These are phyloP conservation scores for Erebia epiphron DNA, from an alignment of 2,888 invertebrate genomes.

Conservation along the genomic window DNA sequence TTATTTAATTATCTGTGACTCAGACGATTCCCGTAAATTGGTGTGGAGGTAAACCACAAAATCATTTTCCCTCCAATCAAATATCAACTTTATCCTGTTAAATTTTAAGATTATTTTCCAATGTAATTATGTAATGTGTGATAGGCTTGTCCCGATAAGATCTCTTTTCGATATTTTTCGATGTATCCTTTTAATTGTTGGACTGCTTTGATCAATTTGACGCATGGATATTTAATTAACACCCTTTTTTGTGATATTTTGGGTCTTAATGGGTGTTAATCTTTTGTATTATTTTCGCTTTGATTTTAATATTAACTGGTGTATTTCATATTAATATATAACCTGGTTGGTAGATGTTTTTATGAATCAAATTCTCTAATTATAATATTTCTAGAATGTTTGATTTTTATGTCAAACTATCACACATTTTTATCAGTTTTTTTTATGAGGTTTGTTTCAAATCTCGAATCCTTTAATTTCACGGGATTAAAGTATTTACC, in stretches of 20 bases:
- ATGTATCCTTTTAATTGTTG: constrained; percentile 37
- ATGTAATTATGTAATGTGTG: neutral
- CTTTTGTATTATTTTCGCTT: neutral
- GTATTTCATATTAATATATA: too few species aligned
- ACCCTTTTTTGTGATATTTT: constrained; percentile 20
- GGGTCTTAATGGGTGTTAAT: constrained; percentile 13
- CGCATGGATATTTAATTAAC: constrained; percentile 34
- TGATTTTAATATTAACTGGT: neutral
- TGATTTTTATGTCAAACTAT: too few species aligned
- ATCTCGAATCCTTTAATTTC: too few species aligned
- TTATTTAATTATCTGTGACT: constrained; percentile 75
- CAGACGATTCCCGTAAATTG: constrained; percentile 62
- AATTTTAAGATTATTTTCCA: constrained; percentile 31
- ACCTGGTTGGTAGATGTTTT: too few species aligned
- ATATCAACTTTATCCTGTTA: constrained; percentile 24
- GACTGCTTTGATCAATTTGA: constrained; percentile 27
- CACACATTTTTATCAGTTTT: too few species aligned
- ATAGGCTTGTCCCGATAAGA: constrained; percentile 35
- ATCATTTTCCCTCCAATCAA: constrained; percentile 23
- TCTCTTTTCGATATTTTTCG: constrained; percentile 35
- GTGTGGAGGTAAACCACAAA: constrained; percentile 48
- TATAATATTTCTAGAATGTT: too few species aligned
- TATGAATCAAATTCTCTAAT: too few species aligned
- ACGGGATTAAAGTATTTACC: too few species aligned
- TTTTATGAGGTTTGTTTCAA: too few species aligned